Conservation (phyloP, 1,140 invertebrate genomes). For the Zaprionus vittiger region DNA sequence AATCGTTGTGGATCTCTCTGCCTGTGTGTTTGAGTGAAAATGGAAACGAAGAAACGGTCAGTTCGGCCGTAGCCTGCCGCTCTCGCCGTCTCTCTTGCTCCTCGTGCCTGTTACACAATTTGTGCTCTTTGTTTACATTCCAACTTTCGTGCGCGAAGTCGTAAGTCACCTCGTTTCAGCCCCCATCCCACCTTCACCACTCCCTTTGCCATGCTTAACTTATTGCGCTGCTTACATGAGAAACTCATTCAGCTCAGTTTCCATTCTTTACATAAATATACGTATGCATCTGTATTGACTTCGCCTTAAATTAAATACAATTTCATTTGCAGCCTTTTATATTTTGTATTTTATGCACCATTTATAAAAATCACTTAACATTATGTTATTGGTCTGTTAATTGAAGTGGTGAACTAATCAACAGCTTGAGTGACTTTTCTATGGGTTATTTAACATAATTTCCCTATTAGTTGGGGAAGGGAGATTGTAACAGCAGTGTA, state of each 20-base stretch:
- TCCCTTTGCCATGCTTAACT: constrained; percentile 9
- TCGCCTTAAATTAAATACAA: neutral
- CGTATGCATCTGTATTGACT: neutral
- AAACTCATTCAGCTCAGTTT: constrained; percentile 33
- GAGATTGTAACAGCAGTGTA: neutral
- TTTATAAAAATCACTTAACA: neutral
- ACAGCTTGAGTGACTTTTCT: neutral
- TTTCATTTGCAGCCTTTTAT: neutral
- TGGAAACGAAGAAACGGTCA: neutral
- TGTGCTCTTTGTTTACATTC: constrained; percentile 66
- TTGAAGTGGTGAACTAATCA: neutral
- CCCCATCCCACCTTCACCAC: neutral
- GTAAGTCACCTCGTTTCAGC: constrained; percentile 14
- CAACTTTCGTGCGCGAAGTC: constrained; percentile 34
- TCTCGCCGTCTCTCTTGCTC: neutral
- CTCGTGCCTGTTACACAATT: constrained; percentile 57
- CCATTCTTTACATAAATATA: neutral
- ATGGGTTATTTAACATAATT: neutral
- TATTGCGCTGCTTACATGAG: neutral
- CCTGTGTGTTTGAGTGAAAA: constrained; percentile 12
- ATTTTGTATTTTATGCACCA: neutral
- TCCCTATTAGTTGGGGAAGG: neutral
- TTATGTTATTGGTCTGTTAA: neutral
- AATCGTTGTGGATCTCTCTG: constrained; percentile 34
- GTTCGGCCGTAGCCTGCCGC: neutral